Evolutionary conservation across 1,140 invertebrate genomes (phyloP).

Genomic region (Anastrepha obliqua): DNA sequence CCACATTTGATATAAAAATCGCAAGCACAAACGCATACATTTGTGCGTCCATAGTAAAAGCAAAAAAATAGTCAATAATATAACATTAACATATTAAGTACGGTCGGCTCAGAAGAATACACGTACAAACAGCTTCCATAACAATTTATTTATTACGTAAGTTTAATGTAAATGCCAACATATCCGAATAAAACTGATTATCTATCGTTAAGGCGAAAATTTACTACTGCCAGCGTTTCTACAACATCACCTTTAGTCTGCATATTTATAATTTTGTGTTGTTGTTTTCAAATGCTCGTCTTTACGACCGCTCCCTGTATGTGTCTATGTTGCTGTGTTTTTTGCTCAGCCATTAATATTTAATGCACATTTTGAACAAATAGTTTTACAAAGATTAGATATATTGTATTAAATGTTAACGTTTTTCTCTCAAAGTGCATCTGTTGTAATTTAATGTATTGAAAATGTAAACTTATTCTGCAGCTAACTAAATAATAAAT

Average conservation of each 20-base stretch:
- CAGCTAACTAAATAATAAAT: constrained; percentile 42
- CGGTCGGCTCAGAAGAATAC: background rate
- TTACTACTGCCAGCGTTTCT: constrained; percentile 18
- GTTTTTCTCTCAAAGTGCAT: background rate
- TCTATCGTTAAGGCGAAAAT: constrained; percentile 17
- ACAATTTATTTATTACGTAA: constrained; percentile 28
- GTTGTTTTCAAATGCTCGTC: background rate
- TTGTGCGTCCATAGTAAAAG: constrained; percentile 11
- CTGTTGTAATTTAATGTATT: constrained; percentile 40
- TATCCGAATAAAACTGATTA: constrained; percentile 1
- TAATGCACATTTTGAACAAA: constrained; percentile 6
- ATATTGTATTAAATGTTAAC: constrained; percentile 5
- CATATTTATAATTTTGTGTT: constrained; percentile 1
- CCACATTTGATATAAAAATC: background rate
- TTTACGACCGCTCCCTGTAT: background rate
- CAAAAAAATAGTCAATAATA: constrained; percentile 29
- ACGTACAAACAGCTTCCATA: constrained; percentile 21
- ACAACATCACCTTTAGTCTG: background rate
- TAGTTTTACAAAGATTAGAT: constrained; percentile 22
- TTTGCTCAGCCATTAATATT: constrained; percentile 25
- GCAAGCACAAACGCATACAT: constrained; percentile 17
- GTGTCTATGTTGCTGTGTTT: background rate
- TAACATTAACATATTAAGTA: background rate
- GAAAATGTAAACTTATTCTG: background rate
- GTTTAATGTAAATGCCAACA: constrained; percentile 29